Evolutionary conservation across 1,140 invertebrate species (phyloP).

Genomic region (Drosophila sproati): DNA sequence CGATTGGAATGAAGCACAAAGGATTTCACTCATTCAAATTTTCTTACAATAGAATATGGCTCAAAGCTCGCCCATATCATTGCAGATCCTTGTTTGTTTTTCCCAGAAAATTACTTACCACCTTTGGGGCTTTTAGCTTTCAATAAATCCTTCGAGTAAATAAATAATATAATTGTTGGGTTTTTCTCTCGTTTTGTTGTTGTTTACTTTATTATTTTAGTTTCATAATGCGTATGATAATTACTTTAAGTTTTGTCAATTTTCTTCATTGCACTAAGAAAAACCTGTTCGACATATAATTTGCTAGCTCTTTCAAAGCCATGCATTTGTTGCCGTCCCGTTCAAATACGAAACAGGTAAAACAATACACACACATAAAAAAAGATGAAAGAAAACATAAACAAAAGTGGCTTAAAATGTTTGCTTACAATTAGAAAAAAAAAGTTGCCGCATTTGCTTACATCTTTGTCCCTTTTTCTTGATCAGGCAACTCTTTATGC

Average conservation of each 20-base stretch:
- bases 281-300: slow-evolving; percentile 37
- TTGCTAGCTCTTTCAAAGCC: slow-evolving; percentile 39
- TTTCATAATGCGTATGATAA: slow-evolving; percentile 42
- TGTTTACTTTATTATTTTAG: slow-evolving; percentile 43
- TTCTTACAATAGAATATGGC: no score
- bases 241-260: slow-evolving; percentile 36
- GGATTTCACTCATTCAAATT: no score
- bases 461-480: slow-evolving; percentile 38
- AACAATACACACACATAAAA: slow-evolving; percentile 47
- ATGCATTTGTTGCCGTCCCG: slow-evolving; percentile 46
- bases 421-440: slow-evolving; percentile 52
- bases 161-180: background rate
- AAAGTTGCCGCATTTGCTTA: slow-evolving; percentile 35
- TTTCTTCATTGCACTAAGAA: slow-evolving; percentile 65
- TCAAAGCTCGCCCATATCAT: no score
- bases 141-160: no score
- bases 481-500: slow-evolving; percentile 51
- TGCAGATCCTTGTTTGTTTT: no score
- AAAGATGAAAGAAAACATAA: slow-evolving; percentile 43
- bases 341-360: slow-evolving; percentile 46
- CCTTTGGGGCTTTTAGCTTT: no score
- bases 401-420: slow-evolving; percentile 57
- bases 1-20: no score
- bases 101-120: no score
- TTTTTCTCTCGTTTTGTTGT: slow-evolving; percentile 21